Conservation (phyloP, 2,888 invertebrate genomes). For the Alviniconcha strummeri region DNA sequence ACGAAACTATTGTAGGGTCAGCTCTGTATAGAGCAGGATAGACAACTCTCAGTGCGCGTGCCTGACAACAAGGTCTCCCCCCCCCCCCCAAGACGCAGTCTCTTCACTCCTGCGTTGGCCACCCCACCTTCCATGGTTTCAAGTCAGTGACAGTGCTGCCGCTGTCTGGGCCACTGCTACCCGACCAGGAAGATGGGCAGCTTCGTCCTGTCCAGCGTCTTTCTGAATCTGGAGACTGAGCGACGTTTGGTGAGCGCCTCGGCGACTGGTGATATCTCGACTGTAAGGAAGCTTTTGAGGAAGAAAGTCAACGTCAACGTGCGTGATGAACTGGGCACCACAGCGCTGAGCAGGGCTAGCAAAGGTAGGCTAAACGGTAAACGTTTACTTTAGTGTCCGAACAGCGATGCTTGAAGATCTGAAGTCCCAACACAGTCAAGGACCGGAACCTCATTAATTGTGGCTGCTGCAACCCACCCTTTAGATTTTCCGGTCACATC, state of each 20-base stretch:
- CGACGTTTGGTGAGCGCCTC: constrained; percentile 54
- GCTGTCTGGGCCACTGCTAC: too few species aligned
- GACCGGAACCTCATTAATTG: too few species aligned
- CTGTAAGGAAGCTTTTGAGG: constrained; percentile 60
- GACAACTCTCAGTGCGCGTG: constrained; percentile 22
- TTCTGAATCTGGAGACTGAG: constrained; percentile 54
- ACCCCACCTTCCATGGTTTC: too few species aligned
- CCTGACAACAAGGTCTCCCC: constrained; percentile 20
- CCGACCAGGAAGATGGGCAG: constrained; percentile 25
- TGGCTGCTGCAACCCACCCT: too few species aligned
- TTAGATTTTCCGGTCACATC: too few species aligned
- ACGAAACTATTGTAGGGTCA: background rate
- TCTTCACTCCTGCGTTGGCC: too few species aligned
- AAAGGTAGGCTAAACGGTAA: constrained; percentile 42
- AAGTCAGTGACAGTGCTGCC: too few species aligned
- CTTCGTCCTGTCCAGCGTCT: constrained; percentile 47
- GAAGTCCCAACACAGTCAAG: too few species aligned
- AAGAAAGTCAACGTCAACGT: constrained; percentile 54
- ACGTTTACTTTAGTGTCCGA: background rate
- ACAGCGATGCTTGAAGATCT: too few species aligned
- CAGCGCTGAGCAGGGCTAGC: constrained; percentile 54
- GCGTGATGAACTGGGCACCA: constrained; percentile 50
- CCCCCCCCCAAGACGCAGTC: too few species aligned
- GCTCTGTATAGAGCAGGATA: background rate
- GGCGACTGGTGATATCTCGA: constrained; percentile 57